Evolutionary conservation across 2,113 vertebrate species (phyloP).

Genomic region (Nymphicus hollandicus): DNA sequence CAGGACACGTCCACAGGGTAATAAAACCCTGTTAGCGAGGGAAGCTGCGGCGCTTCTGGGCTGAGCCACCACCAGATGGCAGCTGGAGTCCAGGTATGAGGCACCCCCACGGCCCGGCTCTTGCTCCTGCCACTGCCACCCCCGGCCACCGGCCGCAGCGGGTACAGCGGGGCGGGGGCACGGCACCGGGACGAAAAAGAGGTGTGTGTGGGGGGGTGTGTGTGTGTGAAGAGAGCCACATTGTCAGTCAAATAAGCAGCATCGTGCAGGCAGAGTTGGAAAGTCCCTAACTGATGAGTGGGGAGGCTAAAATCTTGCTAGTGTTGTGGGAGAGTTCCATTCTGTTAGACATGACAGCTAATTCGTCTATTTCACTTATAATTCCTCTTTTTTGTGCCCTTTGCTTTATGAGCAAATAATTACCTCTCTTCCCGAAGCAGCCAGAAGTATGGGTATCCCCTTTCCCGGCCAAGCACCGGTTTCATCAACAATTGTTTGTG

Average conservation of each 20-base stretch:
- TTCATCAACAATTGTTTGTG: not conserved
- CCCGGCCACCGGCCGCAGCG: not conserved
- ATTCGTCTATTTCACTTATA: not conserved
- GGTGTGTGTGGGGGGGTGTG: no score
- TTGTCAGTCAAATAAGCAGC: no score
- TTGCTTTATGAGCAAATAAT: not conserved
- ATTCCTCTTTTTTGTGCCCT: not conserved
- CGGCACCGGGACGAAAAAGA: not conserved
- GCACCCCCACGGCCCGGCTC: rapidly evolving
- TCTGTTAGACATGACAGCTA: not conserved
- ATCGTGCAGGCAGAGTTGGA: not conserved
- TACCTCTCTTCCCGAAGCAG: rapidly evolving
- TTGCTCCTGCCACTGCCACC: no score
- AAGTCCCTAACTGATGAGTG: not conserved
- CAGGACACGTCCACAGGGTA: rapidly evolving
- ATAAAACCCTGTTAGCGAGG: rapidly evolving
- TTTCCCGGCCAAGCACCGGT: rapidly evolving
- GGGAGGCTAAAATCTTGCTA: not conserved
- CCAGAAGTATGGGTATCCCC: not conserved
- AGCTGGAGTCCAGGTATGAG: not conserved
- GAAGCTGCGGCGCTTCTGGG: not conserved
- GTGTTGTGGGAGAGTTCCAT: no score
- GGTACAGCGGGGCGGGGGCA: not conserved
- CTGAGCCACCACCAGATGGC: conserved; percentile 23
- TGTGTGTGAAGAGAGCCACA: no score